Conservation (phyloP, 2,888 invertebrate genomes). For the Monochamus alternatus region DNA sequence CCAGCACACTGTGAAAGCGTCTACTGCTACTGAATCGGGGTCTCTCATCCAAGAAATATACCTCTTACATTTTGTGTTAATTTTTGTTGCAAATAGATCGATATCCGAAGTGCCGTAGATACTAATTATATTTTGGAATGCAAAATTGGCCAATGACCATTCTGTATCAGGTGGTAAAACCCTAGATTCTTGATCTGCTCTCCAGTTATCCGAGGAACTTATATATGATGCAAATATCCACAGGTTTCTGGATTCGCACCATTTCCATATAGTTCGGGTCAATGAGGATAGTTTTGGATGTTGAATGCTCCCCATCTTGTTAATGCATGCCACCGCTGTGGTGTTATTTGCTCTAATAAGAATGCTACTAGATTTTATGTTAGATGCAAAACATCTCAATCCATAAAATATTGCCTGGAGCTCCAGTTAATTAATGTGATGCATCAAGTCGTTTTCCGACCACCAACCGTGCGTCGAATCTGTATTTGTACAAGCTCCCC, state of each 20-base stretch:
- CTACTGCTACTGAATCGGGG: neutral
- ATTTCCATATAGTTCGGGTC: conserved; percentile 5
- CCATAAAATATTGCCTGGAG: neutral
- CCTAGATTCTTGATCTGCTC: conserved; percentile 3
- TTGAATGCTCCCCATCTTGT: conserved; percentile 4
- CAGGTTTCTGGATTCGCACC: conserved; percentile 20
- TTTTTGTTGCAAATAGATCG: conserved; percentile 5
- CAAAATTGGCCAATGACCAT: neutral
- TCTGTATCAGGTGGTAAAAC: neutral
- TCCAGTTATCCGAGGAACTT: conserved; percentile 38
- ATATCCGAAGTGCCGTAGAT: neutral
- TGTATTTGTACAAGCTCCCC: too few relatives aligned
- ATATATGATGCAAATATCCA: conserved; percentile 45
- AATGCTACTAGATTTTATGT: neutral
- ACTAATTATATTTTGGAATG: neutral
- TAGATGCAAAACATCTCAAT: too few relatives aligned
- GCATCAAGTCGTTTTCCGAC: too few relatives aligned
- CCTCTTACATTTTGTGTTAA: conserved; percentile 4
- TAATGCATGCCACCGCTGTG: neutral
- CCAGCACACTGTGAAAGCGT: conserved; percentile 13
- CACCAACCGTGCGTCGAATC: too few relatives aligned
- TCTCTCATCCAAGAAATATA: conserved; percentile 16
- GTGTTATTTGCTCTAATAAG: conserved; percentile 11
- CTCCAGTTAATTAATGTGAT: neutral
- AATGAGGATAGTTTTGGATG: neutral